Percentiles rank a stretch among this genome's conserved stretches.
phyloP scores from a whole-genome alignment of 2,113 vertebrate genomes.

The Cebus imitator region DNA sequence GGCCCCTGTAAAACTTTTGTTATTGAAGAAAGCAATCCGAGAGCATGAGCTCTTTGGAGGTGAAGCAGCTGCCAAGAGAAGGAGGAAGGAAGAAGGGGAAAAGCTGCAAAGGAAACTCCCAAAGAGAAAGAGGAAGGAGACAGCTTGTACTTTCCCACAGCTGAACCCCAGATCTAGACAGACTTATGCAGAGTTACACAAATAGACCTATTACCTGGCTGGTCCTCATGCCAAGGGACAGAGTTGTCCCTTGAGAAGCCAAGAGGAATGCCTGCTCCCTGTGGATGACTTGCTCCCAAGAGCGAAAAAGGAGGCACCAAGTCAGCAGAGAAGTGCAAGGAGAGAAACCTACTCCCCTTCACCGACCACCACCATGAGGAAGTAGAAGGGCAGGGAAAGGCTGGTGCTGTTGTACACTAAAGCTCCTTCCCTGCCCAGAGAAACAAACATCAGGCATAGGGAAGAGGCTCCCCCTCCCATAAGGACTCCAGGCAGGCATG shows the following conservation, averaged over 20 bases:
- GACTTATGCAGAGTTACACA: background rate
- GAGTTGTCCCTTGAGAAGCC: background rate
- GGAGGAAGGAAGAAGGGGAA: background rate
- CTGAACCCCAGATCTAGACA: background rate
- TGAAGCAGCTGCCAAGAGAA: background rate
- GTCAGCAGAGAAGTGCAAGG: background rate
- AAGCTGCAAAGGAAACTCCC: background rate
- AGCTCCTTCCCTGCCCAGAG: background rate
- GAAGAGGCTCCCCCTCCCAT: too few species aligned
- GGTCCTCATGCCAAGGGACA: background rate
- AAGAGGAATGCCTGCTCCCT: background rate
- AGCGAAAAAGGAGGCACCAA: background rate
- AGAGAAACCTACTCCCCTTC: background rate
- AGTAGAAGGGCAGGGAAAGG: background rate
- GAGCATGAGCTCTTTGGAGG: background rate
- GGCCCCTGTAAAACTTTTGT: background rate
- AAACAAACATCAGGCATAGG: rapidly evolving
- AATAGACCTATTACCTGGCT: background rate
- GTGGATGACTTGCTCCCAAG: too few species aligned
- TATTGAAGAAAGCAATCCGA: background rate
- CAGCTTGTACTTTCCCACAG: rapidly evolving
- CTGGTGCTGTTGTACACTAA: rapidly evolving
- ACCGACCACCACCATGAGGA: background rate
- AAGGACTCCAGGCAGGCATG: background rate
- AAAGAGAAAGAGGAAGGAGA: background rate